These are phyloP conservation scores for Eulemur macaco DNA, from an alignment of 2,113 vertebrate species.

Conservation along the genomic window DNA sequence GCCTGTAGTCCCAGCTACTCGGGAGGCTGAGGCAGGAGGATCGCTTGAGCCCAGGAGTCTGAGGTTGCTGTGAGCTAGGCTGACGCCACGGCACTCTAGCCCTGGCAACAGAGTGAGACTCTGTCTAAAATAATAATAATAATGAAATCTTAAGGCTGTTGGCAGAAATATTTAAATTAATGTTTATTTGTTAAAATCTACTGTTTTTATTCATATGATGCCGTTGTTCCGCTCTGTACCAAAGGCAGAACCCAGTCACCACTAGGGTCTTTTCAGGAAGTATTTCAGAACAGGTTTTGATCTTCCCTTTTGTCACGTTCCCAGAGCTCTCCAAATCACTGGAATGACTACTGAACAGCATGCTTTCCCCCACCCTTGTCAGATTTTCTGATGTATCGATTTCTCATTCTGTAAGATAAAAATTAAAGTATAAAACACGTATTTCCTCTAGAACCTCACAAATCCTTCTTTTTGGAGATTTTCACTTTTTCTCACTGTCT, in stretches of 20 bases:
- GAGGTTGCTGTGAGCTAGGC: too few relatives aligned
- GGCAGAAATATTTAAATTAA: neutral
- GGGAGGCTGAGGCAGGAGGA: too few relatives aligned
- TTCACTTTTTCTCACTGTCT: neutral
- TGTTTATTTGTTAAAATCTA: neutral
- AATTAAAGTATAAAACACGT: slow-evolving; percentile 14
- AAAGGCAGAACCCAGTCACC: neutral
- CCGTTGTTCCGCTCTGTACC: neutral
- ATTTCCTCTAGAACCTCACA: slow-evolving; percentile 39
- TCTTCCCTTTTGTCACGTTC: neutral
- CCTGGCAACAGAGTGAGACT: too few relatives aligned
- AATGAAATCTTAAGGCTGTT: neutral
- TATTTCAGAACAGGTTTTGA: neutral
- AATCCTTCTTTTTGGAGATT: slow-evolving; percentile 30
- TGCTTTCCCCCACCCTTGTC: neutral
- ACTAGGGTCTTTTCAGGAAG: neutral
- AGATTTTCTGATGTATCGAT: neutral
- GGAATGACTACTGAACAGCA: neutral
- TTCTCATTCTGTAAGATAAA: slow-evolving; percentile 27
- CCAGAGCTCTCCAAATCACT: neutral
- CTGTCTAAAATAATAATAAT: too few relatives aligned
- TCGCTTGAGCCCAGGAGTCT: too few relatives aligned
- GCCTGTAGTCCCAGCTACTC: too few relatives aligned
- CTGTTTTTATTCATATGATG: neutral
- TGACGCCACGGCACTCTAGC: too few relatives aligned